Evolutionary conservation across 2,888 invertebrate species (phyloP), one percentile per base, ranked within the genome.

Genomic region (Rhorus exstirpatorius): DNA sequence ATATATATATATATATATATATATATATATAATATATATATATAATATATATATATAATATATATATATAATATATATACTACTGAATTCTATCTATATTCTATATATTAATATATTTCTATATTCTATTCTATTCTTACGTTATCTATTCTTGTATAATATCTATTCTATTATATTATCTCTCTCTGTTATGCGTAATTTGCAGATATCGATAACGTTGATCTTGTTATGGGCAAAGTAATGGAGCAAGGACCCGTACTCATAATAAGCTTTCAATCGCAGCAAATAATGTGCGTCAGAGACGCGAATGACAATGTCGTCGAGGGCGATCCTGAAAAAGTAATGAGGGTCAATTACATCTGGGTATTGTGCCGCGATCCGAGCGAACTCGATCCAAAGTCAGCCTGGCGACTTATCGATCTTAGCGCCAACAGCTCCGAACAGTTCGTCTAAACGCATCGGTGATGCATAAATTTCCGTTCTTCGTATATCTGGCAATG

Each of bases 241-340:
- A 99, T 99, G 98, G 99, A 99, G 70, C 99, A 99, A 91, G 99
- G 99, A 0, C 99, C 99, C 0, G 99, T 99, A 1, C 93, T 99
- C 84, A 97, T 99, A 60, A 97, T 99, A 81, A 97, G 97, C 85
- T 99, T 99, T 94, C 97, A 97, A 90, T 97, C 98, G 0, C 99
- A 99, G 92, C 99, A 99, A 94, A 98, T 99, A 83, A 97, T 98
- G 96, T 98, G 97, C 87, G 97, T 99, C 4, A 95, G 96, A 84
- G 98, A 99, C 93, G 93, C 94, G 0, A 95, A 95, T 83, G 96
- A 96, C 81, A 96, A 96, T 87, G 96, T 99, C 0, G 96, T 99
- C 0, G 99, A 99, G 93, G 99, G 99, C 3, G 97, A 98, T 93
- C 97, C 98, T 0, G 97, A 99, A 63, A 99, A 98, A 93, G 97